A percentile compares a stretch with the other conserved stretches of the same genome.
phyloP scores from a whole-genome alignment of 1,140 invertebrate species.

The Bombus terrestris region DNA sequence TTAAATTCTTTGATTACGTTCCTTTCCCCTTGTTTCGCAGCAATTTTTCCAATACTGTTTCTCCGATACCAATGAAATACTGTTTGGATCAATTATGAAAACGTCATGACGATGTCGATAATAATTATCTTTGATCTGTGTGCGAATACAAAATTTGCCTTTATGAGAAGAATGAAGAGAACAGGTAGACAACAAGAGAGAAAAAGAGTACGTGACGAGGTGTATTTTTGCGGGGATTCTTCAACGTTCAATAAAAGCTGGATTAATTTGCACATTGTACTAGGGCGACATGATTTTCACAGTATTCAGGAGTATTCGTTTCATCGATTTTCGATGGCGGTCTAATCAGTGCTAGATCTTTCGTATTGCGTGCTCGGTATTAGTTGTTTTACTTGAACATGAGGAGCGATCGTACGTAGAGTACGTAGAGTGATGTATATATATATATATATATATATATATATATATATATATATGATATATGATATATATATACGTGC shows the following conservation, averaged over 20 bases:
- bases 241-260: not conserved
- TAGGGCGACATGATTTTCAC: not conserved
- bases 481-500: too few species aligned
- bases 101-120: too few species aligned
- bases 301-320: not conserved
- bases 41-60: not conserved
- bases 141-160: not conserved
- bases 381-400: not conserved
- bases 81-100: not conserved
- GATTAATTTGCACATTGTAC: slow-evolving; percentile 5
- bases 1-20: not conserved
- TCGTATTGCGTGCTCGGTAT: not conserved
- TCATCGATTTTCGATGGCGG: not conserved
- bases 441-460: too few species aligned
- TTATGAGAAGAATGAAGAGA: not conserved
- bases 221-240: not conserved
- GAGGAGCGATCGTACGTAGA: not conserved
- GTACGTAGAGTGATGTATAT: too few species aligned
- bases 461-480: too few species aligned
- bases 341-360: slow-evolving; percentile 6
- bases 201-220: too few species aligned
- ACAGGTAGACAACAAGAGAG: too few species aligned
- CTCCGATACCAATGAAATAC: not conserved
- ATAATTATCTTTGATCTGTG: not conserved
- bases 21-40: not conserved